Evolutionary conservation across 2,888 invertebrate genomes (phyloP).

Genomic region (Tetragonula carbonaria): DNA sequence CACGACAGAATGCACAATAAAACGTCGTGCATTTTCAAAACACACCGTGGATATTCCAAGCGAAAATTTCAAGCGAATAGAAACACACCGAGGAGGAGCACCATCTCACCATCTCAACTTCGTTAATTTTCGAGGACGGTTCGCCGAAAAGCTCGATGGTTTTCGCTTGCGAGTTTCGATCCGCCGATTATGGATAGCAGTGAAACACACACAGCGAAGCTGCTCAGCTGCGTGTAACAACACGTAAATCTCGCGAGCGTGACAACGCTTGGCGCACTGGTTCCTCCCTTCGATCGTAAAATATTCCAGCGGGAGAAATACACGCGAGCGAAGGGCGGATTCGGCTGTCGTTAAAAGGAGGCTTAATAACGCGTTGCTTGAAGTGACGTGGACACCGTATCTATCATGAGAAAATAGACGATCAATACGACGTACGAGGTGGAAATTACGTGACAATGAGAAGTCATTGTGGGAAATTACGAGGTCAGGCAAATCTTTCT

Average conservation of each 20-base stretch:
- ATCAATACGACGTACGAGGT: neutral
- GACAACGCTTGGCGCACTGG: constrained; percentile 34
- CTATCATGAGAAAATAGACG: neutral
- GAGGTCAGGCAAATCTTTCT: no score
- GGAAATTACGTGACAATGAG: neutral
- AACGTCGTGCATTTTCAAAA: neutral
- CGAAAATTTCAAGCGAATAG: neutral
- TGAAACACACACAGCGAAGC: neutral
- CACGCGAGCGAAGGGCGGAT: constrained; percentile 18
- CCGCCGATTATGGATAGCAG: neutral
- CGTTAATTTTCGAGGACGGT: neutral
- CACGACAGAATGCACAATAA: neutral
- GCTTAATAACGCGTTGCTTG: constrained; percentile 21
- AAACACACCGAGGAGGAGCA: no score
- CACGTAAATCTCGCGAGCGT: constrained; percentile 46
- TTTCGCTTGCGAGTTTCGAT: neutral
- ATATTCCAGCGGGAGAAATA: constrained; percentile 53
- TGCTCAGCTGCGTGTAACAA: constrained; percentile 25
- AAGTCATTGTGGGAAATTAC: no score
- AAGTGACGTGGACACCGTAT: neutral
- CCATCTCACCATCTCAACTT: neutral
- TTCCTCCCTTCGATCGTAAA: constrained; percentile 54
- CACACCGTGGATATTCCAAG: no score
- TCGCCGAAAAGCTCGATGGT: neutral
- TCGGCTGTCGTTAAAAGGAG: constrained; percentile 31